Evolutionary conservation across 92 coral and sea anemone species (phyloP), one percentile per base, ranked within the genome.

Genomic region (Diadumene lineata): DNA sequence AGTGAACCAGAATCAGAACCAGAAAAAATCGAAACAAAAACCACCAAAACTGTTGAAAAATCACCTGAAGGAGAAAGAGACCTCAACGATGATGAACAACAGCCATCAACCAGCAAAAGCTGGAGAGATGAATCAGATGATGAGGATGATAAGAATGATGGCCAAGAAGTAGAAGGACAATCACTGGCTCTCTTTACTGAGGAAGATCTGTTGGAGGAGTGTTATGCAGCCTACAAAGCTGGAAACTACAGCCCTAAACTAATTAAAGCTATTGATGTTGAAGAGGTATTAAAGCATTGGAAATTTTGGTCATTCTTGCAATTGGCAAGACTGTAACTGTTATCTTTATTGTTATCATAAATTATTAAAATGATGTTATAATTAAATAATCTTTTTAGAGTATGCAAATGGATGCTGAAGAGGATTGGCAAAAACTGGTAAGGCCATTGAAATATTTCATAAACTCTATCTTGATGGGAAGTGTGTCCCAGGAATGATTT

Each of bases 171-270:
- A 13, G 80, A 51, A 23, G 72, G 56, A 16, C 58, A 68, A 43
- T 46, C 63, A 34, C 38, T 77, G 11, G 64, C 87, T 31, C 85
- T 92, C 63, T 94, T 83, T 57, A 88, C 97, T 15, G 98, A 94
- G 50, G 97, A 92, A 64, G 98, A 94, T 58, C 78, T 94, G 10
- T 78, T 90, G 24, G 97, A 92, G 68, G 89, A 87, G 80, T 87
- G 98, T 79, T 94, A 91, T 79, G 74, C 87, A 61, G 87, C 91
- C 56, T 94, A 88, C 79, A 94, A 91, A 29, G 97, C 87, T 19
- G 98, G 98, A 22, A 83, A 88, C 29, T 94, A 94, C 81, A 88
- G 97, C 69, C 98, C 98, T 26, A 86, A 83, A 62, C 77, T 94
- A 13, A 78, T 94, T 72, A 92, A 92, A 80, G 73, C 74, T 50